Percentiles rank a stretch among this genome's conserved stretches.
phyloP scores from a whole-genome alignment of 64 coral and sea anemone species.

The Platygyra sinensis region DNA sequence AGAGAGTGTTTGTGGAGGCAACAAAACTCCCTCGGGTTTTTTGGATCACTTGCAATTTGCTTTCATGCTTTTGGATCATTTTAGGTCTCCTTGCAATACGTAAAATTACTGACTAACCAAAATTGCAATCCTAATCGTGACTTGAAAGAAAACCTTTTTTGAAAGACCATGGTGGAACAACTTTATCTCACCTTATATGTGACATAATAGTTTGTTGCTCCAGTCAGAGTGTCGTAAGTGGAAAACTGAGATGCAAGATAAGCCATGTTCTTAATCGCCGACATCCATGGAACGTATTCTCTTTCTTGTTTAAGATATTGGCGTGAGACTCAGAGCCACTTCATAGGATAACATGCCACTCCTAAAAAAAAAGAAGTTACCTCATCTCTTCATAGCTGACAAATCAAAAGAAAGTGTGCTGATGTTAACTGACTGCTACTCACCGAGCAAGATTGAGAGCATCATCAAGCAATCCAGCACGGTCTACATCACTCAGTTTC shows the following conservation, averaged over 20 bases:
- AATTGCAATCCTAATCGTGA: too few species aligned
- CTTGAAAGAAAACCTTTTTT: too few species aligned
- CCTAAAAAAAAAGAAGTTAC: constrained; percentile 9
- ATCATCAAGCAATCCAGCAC: constrained; percentile 63
- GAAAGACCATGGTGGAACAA: not conserved
- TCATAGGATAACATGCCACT: not conserved
- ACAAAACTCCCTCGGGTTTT: too few species aligned
- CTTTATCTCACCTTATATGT: constrained; percentile 40
- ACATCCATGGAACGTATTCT: constrained; percentile 63
- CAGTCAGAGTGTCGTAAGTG: too few species aligned
- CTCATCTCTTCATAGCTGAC: too few species aligned
- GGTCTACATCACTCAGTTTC: constrained; percentile 34
- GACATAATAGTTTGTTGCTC: not conserved
- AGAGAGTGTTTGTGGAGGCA: not conserved
- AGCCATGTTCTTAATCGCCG: constrained; percentile 37
- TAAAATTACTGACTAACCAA: too few species aligned
- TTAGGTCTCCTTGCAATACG: too few species aligned
- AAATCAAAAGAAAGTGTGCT: not conserved
- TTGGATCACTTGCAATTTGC: too few species aligned
- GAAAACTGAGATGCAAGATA: constrained; percentile 27
- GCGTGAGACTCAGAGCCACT: constrained; percentile 37
- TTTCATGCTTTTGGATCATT: too few species aligned
- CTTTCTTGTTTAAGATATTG: constrained; percentile 37
- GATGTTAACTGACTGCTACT: not conserved
- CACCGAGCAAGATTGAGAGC: constrained; percentile 62